Percentiles rank a stretch among this genome's conserved stretches.
Evolutionary conservation across 2,888 invertebrate genomes (phyloP).

Genomic region (Phaedon cochleariae): DNA sequence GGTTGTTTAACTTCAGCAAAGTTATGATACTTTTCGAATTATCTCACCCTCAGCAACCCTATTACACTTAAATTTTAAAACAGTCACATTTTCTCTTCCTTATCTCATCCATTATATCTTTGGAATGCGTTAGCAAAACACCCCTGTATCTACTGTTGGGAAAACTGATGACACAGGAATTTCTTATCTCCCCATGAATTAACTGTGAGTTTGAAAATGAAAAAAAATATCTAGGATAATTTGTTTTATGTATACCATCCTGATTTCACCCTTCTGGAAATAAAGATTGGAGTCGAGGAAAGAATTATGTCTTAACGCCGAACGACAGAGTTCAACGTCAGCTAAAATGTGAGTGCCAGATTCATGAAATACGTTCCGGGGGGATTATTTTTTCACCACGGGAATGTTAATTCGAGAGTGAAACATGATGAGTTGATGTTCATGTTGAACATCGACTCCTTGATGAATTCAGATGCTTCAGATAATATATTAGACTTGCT

Average conservation of each 20-base stretch:
- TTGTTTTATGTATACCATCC: constrained; percentile 24
- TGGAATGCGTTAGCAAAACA: constrained; percentile 57
- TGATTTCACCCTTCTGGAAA: constrained; percentile 21
- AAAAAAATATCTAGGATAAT: constrained; percentile 34
- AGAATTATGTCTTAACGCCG: background rate
- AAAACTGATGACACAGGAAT: constrained; percentile 61
- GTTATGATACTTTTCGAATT: constrained; percentile 60
- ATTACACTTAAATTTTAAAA: constrained; percentile 63
- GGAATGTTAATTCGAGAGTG: no score
- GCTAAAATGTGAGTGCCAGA: no score
- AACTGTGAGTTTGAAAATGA: constrained; percentile 32
- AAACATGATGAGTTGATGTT: no score
- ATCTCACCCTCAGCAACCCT: constrained; percentile 59
- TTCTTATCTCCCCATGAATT: constrained; percentile 61
- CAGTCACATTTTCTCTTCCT: constrained; percentile 61
- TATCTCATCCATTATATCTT: constrained; percentile 60
- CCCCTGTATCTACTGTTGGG: constrained; percentile 52
- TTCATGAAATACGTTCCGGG: no score
- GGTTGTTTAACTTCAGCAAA: constrained; percentile 55
- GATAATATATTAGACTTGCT: no score
- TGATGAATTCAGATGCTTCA: no score
- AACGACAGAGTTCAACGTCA: no score
- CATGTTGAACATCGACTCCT: no score
- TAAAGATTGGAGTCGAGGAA: background rate
- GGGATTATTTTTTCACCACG: no score